Conservation (phyloP, 2,113 vertebrate species). For the Misgurnus mizolepis region DNA sequence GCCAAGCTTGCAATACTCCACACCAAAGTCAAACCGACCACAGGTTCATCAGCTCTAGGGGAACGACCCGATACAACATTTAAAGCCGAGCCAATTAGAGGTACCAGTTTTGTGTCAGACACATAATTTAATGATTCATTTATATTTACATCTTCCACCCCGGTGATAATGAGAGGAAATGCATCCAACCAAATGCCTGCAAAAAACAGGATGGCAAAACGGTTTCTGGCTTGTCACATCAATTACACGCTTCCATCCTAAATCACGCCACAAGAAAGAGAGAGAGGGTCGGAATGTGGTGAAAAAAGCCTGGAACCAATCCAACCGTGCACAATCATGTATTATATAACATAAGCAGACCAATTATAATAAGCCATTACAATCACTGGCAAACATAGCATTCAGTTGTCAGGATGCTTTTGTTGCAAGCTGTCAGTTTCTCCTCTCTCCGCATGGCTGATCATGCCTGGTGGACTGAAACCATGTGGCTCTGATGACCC, state of each 20-base stretch:
- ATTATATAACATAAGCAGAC: slow-evolving; percentile 60
- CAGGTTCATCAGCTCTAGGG: not conserved
- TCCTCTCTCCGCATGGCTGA: slow-evolving; percentile 54
- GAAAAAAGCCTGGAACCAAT: slow-evolving; percentile 29
- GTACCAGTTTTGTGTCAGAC: slow-evolving; percentile 55
- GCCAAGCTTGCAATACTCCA: slow-evolving; percentile 1
- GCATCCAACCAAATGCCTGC: slow-evolving; percentile 61
- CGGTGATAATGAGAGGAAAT: slow-evolving; percentile 57
- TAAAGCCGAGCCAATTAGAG: slow-evolving; percentile 59
- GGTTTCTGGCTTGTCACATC: slow-evolving; percentile 62
- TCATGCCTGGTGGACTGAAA: slow-evolving; percentile 55
- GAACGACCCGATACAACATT: slow-evolving; percentile 49
- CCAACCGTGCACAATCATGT: slow-evolving; percentile 51
- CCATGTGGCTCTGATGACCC: slow-evolving; percentile 55
- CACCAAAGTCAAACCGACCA: slow-evolving; percentile 26
- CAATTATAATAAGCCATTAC: slow-evolving; percentile 60
- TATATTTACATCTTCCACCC: slow-evolving; percentile 63
- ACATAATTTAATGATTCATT: slow-evolving; percentile 61
- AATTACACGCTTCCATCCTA: slow-evolving; percentile 61
- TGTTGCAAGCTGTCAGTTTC: slow-evolving; percentile 53
- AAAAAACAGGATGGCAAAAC: slow-evolving; percentile 20
- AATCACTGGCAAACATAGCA: slow-evolving; percentile 57
- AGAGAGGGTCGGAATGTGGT: slow-evolving; percentile 26
- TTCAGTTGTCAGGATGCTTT: slow-evolving; percentile 49
- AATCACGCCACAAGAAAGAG: slow-evolving; percentile 43